Conservation (phyloP, 2,113 vertebrate species). For the Grammomys surdaster region DNA sequence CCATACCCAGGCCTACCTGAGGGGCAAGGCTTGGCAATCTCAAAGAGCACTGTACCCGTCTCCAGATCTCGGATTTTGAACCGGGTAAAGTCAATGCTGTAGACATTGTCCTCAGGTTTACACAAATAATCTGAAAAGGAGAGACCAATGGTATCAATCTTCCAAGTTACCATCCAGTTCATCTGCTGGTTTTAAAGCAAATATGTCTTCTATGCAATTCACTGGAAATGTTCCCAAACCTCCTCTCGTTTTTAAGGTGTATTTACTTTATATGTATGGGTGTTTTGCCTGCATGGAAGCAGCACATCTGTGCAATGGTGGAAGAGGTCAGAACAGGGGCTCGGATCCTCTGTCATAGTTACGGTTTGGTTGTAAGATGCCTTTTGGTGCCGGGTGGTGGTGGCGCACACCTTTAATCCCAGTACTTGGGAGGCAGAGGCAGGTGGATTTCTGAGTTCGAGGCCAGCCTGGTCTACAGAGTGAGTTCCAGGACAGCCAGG, state of each 20-base stretch:
- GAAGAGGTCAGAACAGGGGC: neutral
- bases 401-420: too few relatives aligned
- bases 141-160: neutral
- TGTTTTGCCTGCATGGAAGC: neutral
- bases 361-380: neutral
- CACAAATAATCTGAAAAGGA: constrained; percentile 94
- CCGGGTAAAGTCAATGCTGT: constrained; percentile 97
- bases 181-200: constrained; percentile 45
- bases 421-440: too few relatives aligned
- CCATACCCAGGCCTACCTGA: constrained; percentile 85
- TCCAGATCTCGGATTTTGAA: constrained; percentile 99
- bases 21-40: constrained; percentile 97
- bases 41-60: constrained; percentile 96
- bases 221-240: constrained; percentile 4
- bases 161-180: neutral
- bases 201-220: neutral
- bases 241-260: neutral
- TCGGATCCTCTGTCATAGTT: neutral
- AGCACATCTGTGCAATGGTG: neutral
- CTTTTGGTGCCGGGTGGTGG: neutral
- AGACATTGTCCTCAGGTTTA: constrained; percentile 97
- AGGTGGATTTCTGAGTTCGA: too few relatives aligned
- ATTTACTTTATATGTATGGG: neutral
- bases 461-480: too few relatives aligned
- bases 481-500: too few relatives aligned